phyloP scores from a whole-genome alignment of 1,140 invertebrate species.

The Diachasma alloeum region DNA sequence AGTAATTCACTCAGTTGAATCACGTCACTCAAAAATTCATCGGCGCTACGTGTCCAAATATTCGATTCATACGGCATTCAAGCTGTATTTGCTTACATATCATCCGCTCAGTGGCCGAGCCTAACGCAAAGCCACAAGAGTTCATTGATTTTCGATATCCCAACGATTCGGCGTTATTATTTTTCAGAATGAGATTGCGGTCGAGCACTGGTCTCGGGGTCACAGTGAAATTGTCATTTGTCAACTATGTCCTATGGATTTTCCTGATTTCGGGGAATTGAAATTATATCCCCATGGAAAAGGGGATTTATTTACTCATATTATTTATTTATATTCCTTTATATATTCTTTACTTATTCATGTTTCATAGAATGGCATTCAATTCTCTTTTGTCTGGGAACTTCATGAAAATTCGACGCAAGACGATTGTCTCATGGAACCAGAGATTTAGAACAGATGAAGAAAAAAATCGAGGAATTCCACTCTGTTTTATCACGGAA shows the following conservation, averaged over 20 bases:
- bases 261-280: background rate
- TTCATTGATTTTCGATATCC: background rate
- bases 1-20: background rate
- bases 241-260: background rate
- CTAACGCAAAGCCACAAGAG: background rate
- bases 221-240: background rate
- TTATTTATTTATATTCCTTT: too few species aligned
- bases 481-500: background rate
- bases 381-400: too few species aligned
- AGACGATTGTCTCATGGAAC: too few species aligned
- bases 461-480: too few species aligned
- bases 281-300: too few species aligned
- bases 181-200: background rate
- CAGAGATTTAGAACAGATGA: too few species aligned
- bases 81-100: background rate
- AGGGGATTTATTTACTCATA: too few species aligned
- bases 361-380: too few species aligned
- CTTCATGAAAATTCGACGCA: too few species aligned
- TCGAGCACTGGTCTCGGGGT: background rate
- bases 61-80: constrained; percentile 5
- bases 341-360: too few species aligned
- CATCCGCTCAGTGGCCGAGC: background rate
- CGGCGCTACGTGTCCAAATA: constrained; percentile 11
- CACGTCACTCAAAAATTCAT: constrained; percentile 11
- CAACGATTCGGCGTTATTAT: background rate